A percentile compares a stretch with the other conserved stretches of the same genome.
Evolutionary conservation across 2,113 vertebrate species (phyloP).

Genomic region (Nothobranchius kuhntae): DNA sequence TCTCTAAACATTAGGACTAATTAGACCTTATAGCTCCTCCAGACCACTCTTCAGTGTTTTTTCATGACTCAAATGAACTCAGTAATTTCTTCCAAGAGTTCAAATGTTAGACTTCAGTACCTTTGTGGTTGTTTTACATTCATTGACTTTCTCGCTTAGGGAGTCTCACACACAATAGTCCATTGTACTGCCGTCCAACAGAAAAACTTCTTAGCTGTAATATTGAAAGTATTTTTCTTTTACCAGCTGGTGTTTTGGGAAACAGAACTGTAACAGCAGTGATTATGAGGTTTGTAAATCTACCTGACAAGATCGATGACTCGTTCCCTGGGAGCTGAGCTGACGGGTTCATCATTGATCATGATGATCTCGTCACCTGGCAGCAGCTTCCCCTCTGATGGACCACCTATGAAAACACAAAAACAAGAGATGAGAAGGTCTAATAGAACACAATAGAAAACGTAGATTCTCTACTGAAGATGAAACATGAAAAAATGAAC

Average conservation of each 20-base stretch:
- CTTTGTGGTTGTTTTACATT: no score
- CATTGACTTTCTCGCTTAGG: no score
- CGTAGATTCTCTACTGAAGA: neutral
- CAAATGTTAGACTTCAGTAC: no score
- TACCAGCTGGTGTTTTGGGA: no score
- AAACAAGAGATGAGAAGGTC: slow-evolving; percentile 14
- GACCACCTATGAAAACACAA: slow-evolving; percentile 82
- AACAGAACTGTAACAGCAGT: neutral
- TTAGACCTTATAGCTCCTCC: no score
- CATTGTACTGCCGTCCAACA: no score
- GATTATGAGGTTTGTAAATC: neutral
- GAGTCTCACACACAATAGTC: no score
- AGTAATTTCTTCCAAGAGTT: no score
- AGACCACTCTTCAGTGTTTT: no score
- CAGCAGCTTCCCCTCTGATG: slow-evolving; percentile 94
- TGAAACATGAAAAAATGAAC: neutral
- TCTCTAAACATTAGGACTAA: no score
- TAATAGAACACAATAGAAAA: neutral
- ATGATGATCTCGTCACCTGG: slow-evolving; percentile 97
- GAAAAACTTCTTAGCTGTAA: neutral
- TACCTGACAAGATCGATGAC: slow-evolving; percentile 99
- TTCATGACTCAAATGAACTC: no score
- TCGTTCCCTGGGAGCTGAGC: slow-evolving; percentile 91
- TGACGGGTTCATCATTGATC: slow-evolving; percentile 95
- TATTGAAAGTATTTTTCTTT: neutral